Base-by-base conservation (phyloP, 2,113 vertebrate species). In the Meleagris gallopavo region DNA sequence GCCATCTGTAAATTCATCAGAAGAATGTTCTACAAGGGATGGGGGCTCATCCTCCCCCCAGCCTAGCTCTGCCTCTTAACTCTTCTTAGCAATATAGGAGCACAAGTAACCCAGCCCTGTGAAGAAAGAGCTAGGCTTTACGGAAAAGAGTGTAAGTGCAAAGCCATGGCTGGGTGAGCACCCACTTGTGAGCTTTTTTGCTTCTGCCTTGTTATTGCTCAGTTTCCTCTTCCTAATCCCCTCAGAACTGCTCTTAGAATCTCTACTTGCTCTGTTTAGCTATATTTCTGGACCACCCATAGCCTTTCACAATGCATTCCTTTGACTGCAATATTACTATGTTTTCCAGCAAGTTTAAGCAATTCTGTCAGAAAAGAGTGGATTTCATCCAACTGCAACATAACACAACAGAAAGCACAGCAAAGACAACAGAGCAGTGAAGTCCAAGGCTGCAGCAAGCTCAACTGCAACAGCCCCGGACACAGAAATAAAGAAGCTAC, bases 101-200 rank as follows among this genome's bases (percentile, higher is more conserved):
- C 8, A 38, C 15, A 11, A 27, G n/a, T 6, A 76, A 3, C 40
- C 32, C 18, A 32, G 25, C 5, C 2, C n/a, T 41, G 4, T 9
- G 5, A 20, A 20, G 20, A 30, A 50, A 25, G 11, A 50, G 2
- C 7, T 19, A 5, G 2, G 18, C 16, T 8, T 70, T 27, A 7
- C 5, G 12, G 11, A 36, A 8, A 18, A 70, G 5, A 18, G 6
- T 18, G 1, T 6, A 40, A 74, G 16, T 12, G 10, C 7, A 48
- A 52, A 25, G 1, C 2, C 2, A n/a, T 17, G 12, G 20, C 0
- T 25, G 9, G 60, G 13, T 6, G 9, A 1, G 6, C 9, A 10
- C 2, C 0, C 8, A 15, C 18, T n/a, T 64, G 48, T 11, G 2
- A 50, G 14, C 11, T n/a, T 74, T 67, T 10, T 19, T 60, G n/a